These are phyloP conservation scores for Loxodonta africana DNA, from an alignment of 2,113 vertebrate species.

Conservation along the genomic window DNA sequence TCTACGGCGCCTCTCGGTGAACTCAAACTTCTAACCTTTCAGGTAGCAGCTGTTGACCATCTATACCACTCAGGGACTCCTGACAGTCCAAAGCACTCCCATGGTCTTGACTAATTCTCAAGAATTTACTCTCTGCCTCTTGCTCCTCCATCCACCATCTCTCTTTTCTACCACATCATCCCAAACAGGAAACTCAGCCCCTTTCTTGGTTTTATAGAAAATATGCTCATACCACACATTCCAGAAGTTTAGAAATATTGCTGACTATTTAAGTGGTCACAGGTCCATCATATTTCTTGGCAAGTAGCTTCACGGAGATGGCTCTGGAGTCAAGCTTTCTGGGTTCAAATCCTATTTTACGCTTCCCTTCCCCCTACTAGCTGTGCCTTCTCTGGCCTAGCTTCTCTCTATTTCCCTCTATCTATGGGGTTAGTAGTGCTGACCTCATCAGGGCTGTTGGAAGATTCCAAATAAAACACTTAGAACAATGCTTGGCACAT, in stretches of 20 bases:
- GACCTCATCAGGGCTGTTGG: not conserved
- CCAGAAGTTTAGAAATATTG: not conserved
- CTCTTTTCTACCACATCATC: not conserved
- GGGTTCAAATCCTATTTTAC: conserved; percentile 3
- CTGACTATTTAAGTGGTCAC: not conserved
- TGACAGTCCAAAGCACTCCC: not conserved
- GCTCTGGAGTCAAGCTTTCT: not conserved
- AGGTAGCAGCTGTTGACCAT: too few species aligned
- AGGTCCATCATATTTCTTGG: not conserved
- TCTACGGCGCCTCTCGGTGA: not conserved
- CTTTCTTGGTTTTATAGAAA: conserved; percentile 18
- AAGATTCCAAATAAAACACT: not conserved
- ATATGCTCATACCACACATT: conserved; percentile 25
- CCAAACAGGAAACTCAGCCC: not conserved
- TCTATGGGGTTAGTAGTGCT: not conserved
- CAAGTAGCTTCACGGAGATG: not conserved
- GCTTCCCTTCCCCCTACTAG: not conserved
- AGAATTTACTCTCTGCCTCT: not conserved
- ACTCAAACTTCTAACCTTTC: not conserved
- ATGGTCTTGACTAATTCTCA: not conserved
- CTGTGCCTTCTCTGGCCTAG: not conserved
- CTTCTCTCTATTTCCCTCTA: not conserved
- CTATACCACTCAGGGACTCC: too few species aligned
- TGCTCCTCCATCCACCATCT: not conserved
- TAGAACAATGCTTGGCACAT: not conserved